A percentile compares a stretch with the other conserved stretches of the same genome.
Conservation (phyloP, 2,797 vertebrate genomes). For the Iguana delicatissima region DNA sequence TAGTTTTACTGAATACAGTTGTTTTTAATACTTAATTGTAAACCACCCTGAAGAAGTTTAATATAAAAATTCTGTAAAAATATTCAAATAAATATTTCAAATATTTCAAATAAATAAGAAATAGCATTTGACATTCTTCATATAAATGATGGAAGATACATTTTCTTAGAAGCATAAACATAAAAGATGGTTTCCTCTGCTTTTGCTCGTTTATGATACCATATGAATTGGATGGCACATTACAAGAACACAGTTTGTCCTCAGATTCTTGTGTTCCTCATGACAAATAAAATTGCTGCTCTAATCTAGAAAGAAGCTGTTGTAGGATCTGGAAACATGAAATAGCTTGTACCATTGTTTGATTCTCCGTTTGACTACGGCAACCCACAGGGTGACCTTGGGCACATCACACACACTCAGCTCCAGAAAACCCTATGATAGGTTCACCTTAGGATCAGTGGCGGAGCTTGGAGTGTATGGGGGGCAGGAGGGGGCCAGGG, state of each 20-base stretch:
- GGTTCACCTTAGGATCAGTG: no score
- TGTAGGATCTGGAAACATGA: neutral
- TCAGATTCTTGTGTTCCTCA: neutral
- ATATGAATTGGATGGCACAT: neutral
- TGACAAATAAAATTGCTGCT: neutral
- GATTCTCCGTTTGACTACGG: no score
- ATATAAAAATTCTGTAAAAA: neutral
- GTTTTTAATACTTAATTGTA: neutral
- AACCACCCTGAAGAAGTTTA: neutral
- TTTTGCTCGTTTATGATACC: neutral
- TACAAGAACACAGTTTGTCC: neutral
- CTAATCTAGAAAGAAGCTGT: neutral
- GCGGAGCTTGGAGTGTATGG: no score
- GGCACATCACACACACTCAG: no score
- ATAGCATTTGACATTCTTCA: constrained; percentile 38
- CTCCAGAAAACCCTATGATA: no score
- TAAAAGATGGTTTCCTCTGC: neutral
- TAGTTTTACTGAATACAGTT: neutral
- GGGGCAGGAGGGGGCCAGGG: no score
- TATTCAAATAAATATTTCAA: no score
- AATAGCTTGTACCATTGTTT: neutral
- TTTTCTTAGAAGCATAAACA: neutral
- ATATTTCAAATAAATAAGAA: constrained; percentile 17
- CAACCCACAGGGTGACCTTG: no score
- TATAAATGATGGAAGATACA: neutral